These are phyloP conservation scores for Rallus limicola DNA, from an alignment of 2,113 vertebrate genomes.

Conservation along the genomic window DNA sequence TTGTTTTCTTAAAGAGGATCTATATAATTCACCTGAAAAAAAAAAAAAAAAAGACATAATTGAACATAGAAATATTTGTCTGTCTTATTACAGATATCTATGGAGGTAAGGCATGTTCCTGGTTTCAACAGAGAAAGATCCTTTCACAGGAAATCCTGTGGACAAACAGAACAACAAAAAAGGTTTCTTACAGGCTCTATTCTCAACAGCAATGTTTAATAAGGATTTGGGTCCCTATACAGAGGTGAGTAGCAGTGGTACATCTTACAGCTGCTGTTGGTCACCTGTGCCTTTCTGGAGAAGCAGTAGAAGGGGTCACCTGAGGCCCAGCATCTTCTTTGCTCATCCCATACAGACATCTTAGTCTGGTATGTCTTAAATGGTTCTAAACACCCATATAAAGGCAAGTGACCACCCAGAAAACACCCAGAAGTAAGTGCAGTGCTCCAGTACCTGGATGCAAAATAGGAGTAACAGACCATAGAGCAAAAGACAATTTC, in stretches of 20 bases:
- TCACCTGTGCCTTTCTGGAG: background rate
- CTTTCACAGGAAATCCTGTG: background rate
- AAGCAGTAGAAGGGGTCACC: background rate
- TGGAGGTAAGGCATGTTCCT: background rate
- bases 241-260: background rate
- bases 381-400: background rate
- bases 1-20: constrained; percentile 79
- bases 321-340: background rate
- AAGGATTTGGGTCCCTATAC: background rate
- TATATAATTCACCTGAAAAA: constrained; percentile 82
- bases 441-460: background rate
- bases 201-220: background rate
- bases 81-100: background rate
- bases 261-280: background rate
- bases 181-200: background rate
- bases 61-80: background rate
- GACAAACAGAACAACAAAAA: background rate
- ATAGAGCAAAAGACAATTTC: background rate
- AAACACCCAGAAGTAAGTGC: background rate
- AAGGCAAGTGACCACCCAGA: no score
- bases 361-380: background rate
- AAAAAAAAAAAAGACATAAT: background rate
- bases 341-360: background rate
- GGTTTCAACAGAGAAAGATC: background rate
- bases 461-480: background rate